phyloP scores from a whole-genome alignment of 2,888 invertebrate species.

The Girardia tigrina region DNA sequence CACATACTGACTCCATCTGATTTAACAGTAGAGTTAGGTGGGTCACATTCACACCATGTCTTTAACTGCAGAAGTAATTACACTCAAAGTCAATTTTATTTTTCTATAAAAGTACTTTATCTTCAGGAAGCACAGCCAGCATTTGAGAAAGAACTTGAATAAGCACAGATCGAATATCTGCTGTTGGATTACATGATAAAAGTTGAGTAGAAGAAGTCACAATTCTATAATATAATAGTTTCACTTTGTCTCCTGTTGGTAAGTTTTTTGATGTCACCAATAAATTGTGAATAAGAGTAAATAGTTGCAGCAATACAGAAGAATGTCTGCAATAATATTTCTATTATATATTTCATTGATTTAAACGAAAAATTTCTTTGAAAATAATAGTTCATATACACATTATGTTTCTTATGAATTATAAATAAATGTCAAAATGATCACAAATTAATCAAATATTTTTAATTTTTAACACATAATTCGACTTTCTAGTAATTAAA shows the following conservation, averaged over 20 bases:
- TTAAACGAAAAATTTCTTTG: no score
- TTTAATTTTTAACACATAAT: no score
- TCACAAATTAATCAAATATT: no score
- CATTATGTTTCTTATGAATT: no score
- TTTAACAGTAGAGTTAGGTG: background rate
- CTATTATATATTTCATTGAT: no score
- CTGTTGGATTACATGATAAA: background rate
- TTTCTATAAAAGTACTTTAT: background rate
- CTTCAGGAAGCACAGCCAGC: background rate
- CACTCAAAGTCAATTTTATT: no score
- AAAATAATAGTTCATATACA: no score
- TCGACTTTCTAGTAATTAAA: no score
- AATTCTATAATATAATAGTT: background rate
- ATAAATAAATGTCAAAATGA: no score
- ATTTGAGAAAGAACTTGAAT: background rate
- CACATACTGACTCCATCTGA: background rate
- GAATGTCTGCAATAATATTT: conserved; percentile 14
- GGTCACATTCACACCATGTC: background rate
- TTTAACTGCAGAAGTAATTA: no score
- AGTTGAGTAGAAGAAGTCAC: background rate
- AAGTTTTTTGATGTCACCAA: background rate
- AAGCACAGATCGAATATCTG: background rate
- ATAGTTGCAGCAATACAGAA: background rate
- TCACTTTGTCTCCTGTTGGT: background rate
- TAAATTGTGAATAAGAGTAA: conserved; percentile 7